Conservation (phyloP, 1,140 invertebrate species). For the Adelges cooleyi region DNA sequence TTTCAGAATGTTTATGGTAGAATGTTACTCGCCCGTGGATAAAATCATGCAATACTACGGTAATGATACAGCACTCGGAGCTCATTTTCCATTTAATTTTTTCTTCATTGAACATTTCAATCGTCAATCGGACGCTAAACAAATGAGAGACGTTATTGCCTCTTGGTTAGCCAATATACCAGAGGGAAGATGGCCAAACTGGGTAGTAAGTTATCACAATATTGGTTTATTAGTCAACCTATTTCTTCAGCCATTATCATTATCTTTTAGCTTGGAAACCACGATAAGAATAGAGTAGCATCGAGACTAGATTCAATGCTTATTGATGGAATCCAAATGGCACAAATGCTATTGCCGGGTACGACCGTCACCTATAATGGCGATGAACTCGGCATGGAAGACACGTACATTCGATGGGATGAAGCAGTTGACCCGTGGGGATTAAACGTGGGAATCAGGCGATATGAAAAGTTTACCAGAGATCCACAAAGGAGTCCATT, state of each 20-base stretch:
- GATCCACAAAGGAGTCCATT: conserved; percentile 61
- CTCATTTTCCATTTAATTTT: conserved; percentile 45
- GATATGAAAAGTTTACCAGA: conserved; percentile 41
- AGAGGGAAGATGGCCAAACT: conserved; percentile 42
- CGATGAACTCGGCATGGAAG: conserved; percentile 63
- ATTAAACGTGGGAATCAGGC: conserved; percentile 38
- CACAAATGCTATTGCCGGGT: conserved; percentile 62
- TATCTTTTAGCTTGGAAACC: conserved; percentile 70
- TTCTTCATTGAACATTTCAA: conserved; percentile 44
- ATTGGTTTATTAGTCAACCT: no score
- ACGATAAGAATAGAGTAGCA: conserved; percentile 54
- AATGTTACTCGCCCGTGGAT: conserved; percentile 37
- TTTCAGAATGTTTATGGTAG: no score
- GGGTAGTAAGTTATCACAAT: conserved; percentile 45
- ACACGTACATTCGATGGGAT: conserved; percentile 46
- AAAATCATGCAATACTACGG: conserved; percentile 40
- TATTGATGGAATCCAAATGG: conserved; percentile 61
- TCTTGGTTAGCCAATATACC: conserved; percentile 45
- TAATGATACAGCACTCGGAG: conserved; percentile 35
- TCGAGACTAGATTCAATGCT: conserved; percentile 49
- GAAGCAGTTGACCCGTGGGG: conserved; percentile 42
- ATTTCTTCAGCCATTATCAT: no score
- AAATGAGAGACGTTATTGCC: conserved; percentile 42
- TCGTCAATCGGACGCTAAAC: conserved; percentile 38
- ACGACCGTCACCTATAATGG: conserved; percentile 63